These are phyloP conservation scores for Cacatua alba DNA, from an alignment of 2,113 vertebrate genomes.

Conservation along the genomic window DNA sequence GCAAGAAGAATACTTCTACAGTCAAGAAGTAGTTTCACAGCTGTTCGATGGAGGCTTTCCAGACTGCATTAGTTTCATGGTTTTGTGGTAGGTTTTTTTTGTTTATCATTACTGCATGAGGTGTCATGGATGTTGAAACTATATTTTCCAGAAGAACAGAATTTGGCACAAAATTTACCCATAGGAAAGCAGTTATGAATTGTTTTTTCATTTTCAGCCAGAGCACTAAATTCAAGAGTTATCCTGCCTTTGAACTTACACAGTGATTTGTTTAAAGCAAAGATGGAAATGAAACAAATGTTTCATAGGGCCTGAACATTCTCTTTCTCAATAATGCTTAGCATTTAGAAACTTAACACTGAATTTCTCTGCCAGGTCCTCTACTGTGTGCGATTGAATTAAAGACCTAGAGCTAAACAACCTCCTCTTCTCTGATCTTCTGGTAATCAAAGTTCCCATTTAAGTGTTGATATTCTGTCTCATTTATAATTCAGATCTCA, in stretches of 20 bases:
- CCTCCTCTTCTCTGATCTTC: neutral
- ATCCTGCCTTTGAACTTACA: neutral
- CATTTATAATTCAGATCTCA: neutral
- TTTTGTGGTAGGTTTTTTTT: neutral
- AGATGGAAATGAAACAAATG: neutral
- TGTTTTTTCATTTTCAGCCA: neutral
- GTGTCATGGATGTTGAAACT: neutral
- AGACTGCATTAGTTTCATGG: neutral
- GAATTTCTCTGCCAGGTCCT: neutral
- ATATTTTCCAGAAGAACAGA: neutral
- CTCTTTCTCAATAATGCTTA: neutral
- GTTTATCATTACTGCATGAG: neutral
- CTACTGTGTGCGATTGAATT: neutral
- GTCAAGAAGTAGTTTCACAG: neutral
- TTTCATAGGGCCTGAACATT: neutral
- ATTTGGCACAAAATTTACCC: neutral
- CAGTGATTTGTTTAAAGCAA: neutral
- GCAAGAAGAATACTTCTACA: neutral
- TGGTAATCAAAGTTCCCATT: neutral
- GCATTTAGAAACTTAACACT: neutral
- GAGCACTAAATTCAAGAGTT: neutral
- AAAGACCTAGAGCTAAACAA: neutral
- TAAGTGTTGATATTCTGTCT: neutral
- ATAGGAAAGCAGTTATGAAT: neutral
- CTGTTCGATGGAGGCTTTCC: neutral